phyloP scores from a whole-genome alignment of 1,140 invertebrate species.

The Meloidogyne chitwoodi region DNA sequence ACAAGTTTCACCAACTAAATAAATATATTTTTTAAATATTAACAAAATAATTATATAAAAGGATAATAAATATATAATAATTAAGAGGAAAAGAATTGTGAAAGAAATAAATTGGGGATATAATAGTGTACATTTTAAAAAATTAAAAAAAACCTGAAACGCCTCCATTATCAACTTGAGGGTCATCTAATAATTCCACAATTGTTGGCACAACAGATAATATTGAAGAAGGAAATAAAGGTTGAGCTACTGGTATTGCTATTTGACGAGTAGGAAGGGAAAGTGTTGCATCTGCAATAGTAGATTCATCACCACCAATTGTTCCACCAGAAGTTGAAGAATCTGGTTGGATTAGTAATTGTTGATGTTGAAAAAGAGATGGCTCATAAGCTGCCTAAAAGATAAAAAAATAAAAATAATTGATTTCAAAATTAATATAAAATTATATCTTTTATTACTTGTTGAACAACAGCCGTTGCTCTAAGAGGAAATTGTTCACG shows the following conservation, averaged over 20 bases:
- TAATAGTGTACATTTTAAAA: too few relatives aligned
- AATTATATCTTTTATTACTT: conserved; percentile 70
- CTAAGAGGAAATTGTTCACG: conserved; percentile 92
- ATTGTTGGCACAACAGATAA: conserved; percentile 91
- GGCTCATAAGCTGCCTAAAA: conserved; percentile 72
- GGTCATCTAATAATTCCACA: conserved; percentile 87
- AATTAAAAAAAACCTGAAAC: conserved; percentile 63
- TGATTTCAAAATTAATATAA: too few relatives aligned
- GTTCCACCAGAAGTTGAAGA: neutral
- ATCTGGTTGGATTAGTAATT: conserved; percentile 11
- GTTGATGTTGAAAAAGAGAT: conserved; percentile 71
- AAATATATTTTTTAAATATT: too few relatives aligned
- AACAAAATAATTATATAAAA: too few relatives aligned
- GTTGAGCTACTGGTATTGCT: conserved; percentile 76
- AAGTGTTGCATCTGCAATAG: conserved; percentile 1
- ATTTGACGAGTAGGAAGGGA: conserved; percentile 60
- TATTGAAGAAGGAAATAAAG: conserved; percentile 89
- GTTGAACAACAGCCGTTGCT: conserved; percentile 82
- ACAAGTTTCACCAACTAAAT: conserved; percentile 65
- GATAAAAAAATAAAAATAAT: neutral
- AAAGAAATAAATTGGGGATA: too few relatives aligned
- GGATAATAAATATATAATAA: too few relatives aligned
- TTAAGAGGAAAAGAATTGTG: too few relatives aligned
- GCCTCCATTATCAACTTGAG: conserved; percentile 87
- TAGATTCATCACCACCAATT: conserved; percentile 61